Percentiles rank a stretch among this genome's conserved stretches.
Evolutionary conservation across 2,797 vertebrate species (phyloP).

Genomic region (Chrosomus eos): DNA sequence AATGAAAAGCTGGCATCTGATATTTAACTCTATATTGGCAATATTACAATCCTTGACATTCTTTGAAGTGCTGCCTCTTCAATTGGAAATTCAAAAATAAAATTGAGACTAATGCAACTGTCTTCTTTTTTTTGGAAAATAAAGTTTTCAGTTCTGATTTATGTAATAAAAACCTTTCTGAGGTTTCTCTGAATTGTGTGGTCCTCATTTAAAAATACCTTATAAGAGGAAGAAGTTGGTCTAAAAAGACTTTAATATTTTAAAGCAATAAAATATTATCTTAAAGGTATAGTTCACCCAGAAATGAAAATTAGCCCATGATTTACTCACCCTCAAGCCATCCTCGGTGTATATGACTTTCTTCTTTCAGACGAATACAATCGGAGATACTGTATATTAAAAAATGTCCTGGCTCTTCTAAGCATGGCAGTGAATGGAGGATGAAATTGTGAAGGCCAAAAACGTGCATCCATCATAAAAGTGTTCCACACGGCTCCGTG

Average conservation of each 20-base stretch:
- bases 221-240: not conserved
- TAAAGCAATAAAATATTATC: not conserved
- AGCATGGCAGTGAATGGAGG: too few species aligned
- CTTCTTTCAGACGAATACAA: too few species aligned
- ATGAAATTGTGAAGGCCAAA: too few species aligned
- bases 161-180: not conserved
- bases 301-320: too few species aligned
- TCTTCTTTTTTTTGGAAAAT: not conserved
- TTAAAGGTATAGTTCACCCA: too few species aligned
- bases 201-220: not conserved
- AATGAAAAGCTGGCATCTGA: not conserved
- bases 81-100: not conserved
- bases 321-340: too few species aligned
- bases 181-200: slow-evolving; percentile 1
- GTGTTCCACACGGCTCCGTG: too few species aligned
- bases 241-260: not conserved
- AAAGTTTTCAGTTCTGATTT: not conserved
- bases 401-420: too few species aligned
- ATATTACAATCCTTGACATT: not conserved
- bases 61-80: not conserved
- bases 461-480: too few species aligned
- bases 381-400: too few species aligned
- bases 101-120: not conserved
- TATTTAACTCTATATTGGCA: not conserved
- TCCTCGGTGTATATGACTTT: too few species aligned